Base-by-base conservation (phyloP, 2,113 vertebrate species). In the Gymnocephalus cernua region DNA sequence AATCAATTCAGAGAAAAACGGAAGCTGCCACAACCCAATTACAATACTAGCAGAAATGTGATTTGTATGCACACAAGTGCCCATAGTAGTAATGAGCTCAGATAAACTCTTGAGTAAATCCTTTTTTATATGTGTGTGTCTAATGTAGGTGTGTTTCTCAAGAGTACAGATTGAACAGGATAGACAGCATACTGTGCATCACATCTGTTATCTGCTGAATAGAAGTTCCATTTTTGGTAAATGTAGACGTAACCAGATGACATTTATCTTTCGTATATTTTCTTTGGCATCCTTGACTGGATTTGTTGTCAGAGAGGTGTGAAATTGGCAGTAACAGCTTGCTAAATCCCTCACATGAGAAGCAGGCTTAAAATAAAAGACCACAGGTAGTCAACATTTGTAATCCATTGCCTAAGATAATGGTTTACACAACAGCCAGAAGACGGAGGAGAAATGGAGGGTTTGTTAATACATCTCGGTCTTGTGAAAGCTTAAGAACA, bases 1-100 rank as follows among this genome's bases (percentile, higher is more conserved):
- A 77, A 86, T 89, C 59, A 57, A 35, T 65, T 68, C 45, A 54
- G 54, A 74, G 23, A 29, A 82, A 82, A 85, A 51, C 7, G 1
- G 71, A 74, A 74, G 64, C 56, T 38, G 57, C 23, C 0, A 1
- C 48, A 63, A 61, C 63, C 48, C 10, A 67, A 69, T 80, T 47
- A 74, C 9, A 41, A 41, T 41, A 11, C 48, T 15, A 15, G 38
- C 56, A 63, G 35, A 56, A 56, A 62, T 41, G 62, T 58, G 51
- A 73, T 88, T 79, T 75, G 67, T 48, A 47, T 57, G 47, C n/a
- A 64, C 48, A 67, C 38, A 35, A 27, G 53, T 54, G 69, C 3
- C 59, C 47, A 41, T 4, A 48, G 15, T 62, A 75, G 45, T 53
- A 64, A 56, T 69, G 61, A 68, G 82, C 18, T 75, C 3, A 45